These are phyloP conservation scores for Synanthedon myopaeformis DNA, from an alignment of 2,888 invertebrate species.

Conservation along the genomic window DNA sequence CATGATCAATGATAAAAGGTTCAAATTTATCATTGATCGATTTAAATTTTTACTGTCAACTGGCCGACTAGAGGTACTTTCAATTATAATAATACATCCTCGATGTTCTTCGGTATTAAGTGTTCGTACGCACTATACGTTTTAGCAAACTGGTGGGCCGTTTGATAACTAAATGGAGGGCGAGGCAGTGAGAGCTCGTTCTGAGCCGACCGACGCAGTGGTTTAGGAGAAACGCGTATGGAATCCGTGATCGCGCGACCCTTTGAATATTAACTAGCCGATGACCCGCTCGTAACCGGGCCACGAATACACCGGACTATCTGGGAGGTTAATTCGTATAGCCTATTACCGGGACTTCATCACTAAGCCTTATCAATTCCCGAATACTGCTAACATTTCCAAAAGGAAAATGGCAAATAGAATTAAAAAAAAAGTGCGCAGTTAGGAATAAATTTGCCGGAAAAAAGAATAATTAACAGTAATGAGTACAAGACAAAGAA, in stretches of 20 bases:
- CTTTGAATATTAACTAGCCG: slow-evolving; percentile 66
- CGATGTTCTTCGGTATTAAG: too few relatives aligned
- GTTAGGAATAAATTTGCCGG: slow-evolving; percentile 1
- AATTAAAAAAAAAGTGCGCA: slow-evolving; percentile 3
- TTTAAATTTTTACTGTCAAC: too few relatives aligned
- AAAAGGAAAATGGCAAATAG: not conserved
- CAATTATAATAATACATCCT: too few relatives aligned
- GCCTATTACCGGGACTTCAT: slow-evolving; percentile 24
- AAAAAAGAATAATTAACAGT: slow-evolving; percentile 5
- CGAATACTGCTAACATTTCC: too few relatives aligned
- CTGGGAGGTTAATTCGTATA: slow-evolving; percentile 49
- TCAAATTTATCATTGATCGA: too few relatives aligned
- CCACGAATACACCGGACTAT: slow-evolving; percentile 43
- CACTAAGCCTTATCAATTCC: too few relatives aligned
- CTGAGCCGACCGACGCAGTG: slow-evolving; percentile 21
- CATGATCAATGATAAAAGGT: too few relatives aligned
- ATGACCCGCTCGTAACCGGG: slow-evolving; percentile 52
- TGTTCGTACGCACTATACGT: not conserved
- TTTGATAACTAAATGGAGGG: slow-evolving; percentile 29
- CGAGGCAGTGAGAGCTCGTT: slow-evolving; percentile 31
- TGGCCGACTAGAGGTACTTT: too few relatives aligned
- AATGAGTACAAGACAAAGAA: slow-evolving; percentile 14
- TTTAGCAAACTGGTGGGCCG: slow-evolving; percentile 19
- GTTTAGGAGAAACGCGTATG: slow-evolving; percentile 32
- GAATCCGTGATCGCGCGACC: slow-evolving; percentile 58